Evolutionary conservation across 2,888 invertebrate genomes (phyloP).

Genomic region (Scaptomyza reducta): DNA sequence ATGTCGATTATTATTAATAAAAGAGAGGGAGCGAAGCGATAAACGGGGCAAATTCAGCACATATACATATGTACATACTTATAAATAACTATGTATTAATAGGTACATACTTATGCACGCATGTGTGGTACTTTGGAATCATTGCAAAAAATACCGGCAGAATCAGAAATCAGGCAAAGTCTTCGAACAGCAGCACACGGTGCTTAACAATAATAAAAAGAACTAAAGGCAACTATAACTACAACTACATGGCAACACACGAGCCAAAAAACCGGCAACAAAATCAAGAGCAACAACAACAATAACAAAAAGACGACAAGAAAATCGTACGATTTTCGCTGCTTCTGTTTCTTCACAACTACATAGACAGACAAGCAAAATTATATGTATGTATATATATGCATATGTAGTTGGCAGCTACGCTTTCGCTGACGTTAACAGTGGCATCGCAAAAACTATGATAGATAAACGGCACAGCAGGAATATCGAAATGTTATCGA

Average conservation of each 20-base stretch:
- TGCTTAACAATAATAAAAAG: constrained; percentile 3
- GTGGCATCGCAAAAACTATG: constrained; percentile 31
- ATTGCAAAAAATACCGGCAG: constrained; percentile 13
- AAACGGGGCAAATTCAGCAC: neutral
- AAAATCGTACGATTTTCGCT: constrained; percentile 71
- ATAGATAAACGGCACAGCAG: constrained; percentile 34
- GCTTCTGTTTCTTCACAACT: constrained; percentile 28
- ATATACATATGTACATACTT: neutral
- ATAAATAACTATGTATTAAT: neutral
- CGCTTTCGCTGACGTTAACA: constrained; percentile 37
- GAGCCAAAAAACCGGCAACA: constrained; percentile 46
- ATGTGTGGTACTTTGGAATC: constrained; percentile 25
- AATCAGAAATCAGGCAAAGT: constrained; percentile 4
- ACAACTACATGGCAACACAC: constrained; percentile 41
- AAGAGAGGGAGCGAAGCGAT: neutral
- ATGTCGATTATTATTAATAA: constrained; percentile 6
- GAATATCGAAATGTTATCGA: constrained; percentile 36
- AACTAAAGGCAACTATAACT: constrained; percentile 15
- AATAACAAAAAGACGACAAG: constrained; percentile 34
- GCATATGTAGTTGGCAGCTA: constrained; percentile 14
- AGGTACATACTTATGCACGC: neutral
- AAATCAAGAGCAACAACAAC: constrained; percentile 23
- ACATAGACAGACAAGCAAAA: neutral
- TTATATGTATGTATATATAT: neutral
- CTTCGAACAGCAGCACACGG: constrained; percentile 3